phyloP scores from a whole-genome alignment of 2,797 vertebrate genomes.

The Aphelocoma californica region DNA sequence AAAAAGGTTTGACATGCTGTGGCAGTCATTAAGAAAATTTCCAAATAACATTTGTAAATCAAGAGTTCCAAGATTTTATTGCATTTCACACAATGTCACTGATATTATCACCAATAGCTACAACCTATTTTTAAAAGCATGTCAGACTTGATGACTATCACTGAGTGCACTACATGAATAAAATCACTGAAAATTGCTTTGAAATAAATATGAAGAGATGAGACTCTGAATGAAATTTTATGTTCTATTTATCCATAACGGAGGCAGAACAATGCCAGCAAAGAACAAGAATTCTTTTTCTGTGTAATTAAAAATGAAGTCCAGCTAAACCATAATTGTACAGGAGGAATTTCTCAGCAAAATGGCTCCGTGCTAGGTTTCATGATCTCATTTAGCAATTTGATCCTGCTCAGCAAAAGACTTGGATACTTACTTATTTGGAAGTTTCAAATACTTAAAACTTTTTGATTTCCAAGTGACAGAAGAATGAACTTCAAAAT shows the following conservation, averaged over 20 bases:
- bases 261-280: background rate
- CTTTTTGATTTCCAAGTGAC: background rate
- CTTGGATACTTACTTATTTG: background rate
- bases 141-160: background rate
- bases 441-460: background rate
- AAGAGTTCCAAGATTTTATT: background rate
- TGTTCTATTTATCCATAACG: background rate
- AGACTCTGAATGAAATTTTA: background rate
- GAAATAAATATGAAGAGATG: background rate
- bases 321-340: background rate
- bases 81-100: background rate
- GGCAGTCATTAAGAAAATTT: background rate
- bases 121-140: background rate
- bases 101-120: background rate
- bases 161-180: background rate
- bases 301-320: background rate
- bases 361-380: background rate
- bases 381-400: background rate
- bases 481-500: background rate
- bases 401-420: background rate
- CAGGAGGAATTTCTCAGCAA: background rate
- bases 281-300: background rate
- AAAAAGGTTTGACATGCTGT: accelerated
- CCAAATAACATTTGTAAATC: background rate
- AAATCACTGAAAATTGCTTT: background rate